Base-by-base conservation (phyloP, 2,888 invertebrate genomes). In the Nasonia oneida region DNA sequence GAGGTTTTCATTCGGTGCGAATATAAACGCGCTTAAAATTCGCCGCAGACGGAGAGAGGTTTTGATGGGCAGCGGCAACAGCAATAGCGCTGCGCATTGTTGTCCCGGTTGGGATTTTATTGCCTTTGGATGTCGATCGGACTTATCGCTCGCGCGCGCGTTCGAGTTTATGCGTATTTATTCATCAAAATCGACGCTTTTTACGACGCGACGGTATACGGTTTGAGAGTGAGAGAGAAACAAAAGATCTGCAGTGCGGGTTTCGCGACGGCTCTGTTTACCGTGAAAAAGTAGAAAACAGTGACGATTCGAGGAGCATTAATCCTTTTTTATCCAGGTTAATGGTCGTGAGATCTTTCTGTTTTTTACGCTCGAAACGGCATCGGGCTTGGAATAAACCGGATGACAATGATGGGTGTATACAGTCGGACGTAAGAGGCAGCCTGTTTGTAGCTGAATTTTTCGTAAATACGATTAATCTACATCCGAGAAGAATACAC, bases 311-410 rank as follows among this genome's bases (percentile, higher is more conserved):
- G 29, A 67, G 12, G 14, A 67, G 33, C 67, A 33, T 67, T 29
- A 29, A 67, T 61, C 10, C 5, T n/a, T 61, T 23, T 61, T 61
- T 61, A 23, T 61, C 23, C n/a, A 67, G 67, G 67, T 67, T 67
- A 67, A 67, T 67, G 67, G 61, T 61, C 61, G 18, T n/a, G 57
- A 18, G 67, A 33, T 67, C 29, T 67, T 67, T 67, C 67, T 29
- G 29, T 33, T 14, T 67, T 67, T 33, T 29, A 33, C 12, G n/a
- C 67, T 67, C 6, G 67, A 67, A 67, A 67, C 67, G 18, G 23
- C 12, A 61, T 23, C 61, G 3, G 10, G 12, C 12, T 33, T 33
- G 67, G 33, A 67, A 67, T 14, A 67, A 67, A 67, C 33, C 67
- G 67, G 67, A 67, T 29, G 3, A 3, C 29, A 29, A 67, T n/a